These are phyloP conservation scores for Xyliphius kryptos DNA, from an alignment of 2,113 vertebrate genomes.

Conservation along the genomic window DNA sequence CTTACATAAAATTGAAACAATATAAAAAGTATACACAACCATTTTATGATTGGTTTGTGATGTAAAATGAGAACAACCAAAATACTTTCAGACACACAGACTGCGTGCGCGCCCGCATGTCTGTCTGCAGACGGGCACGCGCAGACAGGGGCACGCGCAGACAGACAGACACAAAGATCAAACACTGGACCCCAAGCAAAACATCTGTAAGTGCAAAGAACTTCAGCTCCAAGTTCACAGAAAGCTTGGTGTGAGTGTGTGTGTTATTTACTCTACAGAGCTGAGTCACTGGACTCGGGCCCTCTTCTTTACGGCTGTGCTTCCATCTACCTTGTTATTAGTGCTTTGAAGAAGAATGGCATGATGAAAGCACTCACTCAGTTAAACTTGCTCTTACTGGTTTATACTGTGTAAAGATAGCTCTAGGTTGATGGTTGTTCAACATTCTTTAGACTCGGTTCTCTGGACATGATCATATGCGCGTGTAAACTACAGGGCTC, in stretches of 20 bases:
- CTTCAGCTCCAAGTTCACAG: slow-evolving; percentile 52
- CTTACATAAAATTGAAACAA: no score
- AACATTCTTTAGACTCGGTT: slow-evolving; percentile 66
- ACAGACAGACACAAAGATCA: no score
- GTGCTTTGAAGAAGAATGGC: slow-evolving; percentile 63
- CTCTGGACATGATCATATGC: slow-evolving; percentile 54
- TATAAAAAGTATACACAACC: no score
- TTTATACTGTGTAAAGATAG: slow-evolving; percentile 62
- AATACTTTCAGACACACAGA: no score
- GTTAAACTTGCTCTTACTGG: slow-evolving; percentile 69
- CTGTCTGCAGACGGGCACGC: no score
- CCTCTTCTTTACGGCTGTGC: slow-evolving; percentile 63
- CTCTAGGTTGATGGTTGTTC: slow-evolving; percentile 60
- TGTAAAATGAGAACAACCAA: no score
- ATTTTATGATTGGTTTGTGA: no score
- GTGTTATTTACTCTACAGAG: slow-evolving; percentile 61
- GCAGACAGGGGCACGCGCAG: no score
- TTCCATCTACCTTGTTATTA: slow-evolving; percentile 73
- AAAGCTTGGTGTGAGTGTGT: slow-evolving; percentile 51
- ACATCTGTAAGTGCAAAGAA: slow-evolving; percentile 65
- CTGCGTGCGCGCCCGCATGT: no score
- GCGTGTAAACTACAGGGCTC: slow-evolving; percentile 56
- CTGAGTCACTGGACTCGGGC: slow-evolving; percentile 61
- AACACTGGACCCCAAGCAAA: slow-evolving; percentile 59
- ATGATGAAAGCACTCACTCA: slow-evolving; percentile 65